phyloP scores from a whole-genome alignment of 2,797 vertebrate genomes.

The Propithecus perrieri region DNA sequence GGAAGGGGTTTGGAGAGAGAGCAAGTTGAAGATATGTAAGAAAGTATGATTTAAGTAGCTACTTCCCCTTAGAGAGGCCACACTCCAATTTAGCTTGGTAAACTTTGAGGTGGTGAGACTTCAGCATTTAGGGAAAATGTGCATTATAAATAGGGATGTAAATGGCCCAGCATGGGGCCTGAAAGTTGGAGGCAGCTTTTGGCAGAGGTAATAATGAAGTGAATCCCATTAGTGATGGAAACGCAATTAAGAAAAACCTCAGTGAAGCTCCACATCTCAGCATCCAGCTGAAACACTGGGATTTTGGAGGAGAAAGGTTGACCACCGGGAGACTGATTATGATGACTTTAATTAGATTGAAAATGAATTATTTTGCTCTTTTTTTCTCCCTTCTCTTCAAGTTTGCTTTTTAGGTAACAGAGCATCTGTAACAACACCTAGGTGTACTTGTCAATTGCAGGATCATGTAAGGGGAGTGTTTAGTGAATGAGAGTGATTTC shows the following conservation, averaged over 20 bases:
- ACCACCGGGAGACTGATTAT: slow-evolving; percentile 59
- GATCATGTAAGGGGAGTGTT: neutral
- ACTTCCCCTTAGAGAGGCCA: neutral
- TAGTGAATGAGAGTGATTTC: neutral
- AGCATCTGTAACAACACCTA: slow-evolving; percentile 14
- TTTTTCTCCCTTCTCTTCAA: slow-evolving; percentile 44
- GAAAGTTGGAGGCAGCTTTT: slow-evolving; percentile 34
- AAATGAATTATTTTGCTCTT: slow-evolving; percentile 71
- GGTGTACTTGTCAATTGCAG: neutral
- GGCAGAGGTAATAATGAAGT: slow-evolving; percentile 74
- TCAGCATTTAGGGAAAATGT: slow-evolving; percentile 72
- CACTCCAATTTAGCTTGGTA: slow-evolving; percentile 55
- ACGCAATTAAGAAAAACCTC: slow-evolving; percentile 76
- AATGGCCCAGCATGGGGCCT: slow-evolving; percentile 75
- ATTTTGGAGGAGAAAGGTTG: slow-evolving; percentile 74
- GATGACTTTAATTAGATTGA: slow-evolving; percentile 76
- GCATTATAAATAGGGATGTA: slow-evolving; percentile 81
- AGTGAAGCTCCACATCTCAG: slow-evolving; percentile 67
- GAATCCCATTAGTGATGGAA: slow-evolving; percentile 72
- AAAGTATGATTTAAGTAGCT: neutral
- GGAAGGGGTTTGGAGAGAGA: neutral
- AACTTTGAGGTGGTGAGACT: slow-evolving; percentile 60
- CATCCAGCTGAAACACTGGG: slow-evolving; percentile 38
- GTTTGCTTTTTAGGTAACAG: slow-evolving; percentile 67
- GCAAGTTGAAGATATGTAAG: neutral